A percentile compares a stretch with the other conserved stretches of the same genome.
phyloP scores from a whole-genome alignment of 1,140 invertebrate genomes.

The Zaprionus tsacasi region DNA sequence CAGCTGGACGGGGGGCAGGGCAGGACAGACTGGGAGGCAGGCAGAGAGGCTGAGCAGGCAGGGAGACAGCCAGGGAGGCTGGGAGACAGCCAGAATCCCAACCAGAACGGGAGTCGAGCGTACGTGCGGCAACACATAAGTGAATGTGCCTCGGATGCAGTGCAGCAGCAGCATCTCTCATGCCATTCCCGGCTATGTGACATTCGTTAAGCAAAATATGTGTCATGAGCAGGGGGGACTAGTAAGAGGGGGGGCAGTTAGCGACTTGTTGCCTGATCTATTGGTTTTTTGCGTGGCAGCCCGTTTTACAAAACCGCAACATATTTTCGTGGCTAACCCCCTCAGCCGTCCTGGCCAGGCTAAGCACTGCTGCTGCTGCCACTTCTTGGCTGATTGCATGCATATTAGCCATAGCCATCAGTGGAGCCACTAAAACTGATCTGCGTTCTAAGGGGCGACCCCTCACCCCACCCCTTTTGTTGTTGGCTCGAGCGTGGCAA shows the following conservation, averaged over 20 bases:
- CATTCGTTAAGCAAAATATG: conserved; percentile 80
- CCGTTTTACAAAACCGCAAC: conserved; percentile 65
- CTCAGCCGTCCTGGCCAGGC: too few relatives aligned
- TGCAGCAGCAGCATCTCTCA: conserved; percentile 33
- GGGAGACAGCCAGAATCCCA: conserved; percentile 18
- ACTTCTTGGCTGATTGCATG: conserved; percentile 62
- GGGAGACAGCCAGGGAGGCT: neutral
- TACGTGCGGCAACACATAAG: conserved; percentile 57
- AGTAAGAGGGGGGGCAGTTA: conserved; percentile 6
- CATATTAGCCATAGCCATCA: conserved; percentile 75
- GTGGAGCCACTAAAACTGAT: conserved; percentile 46
- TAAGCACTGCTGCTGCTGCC: too few relatives aligned
- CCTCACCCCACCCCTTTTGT: too few relatives aligned
- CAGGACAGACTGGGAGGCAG: neutral
- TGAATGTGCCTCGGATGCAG: conserved; percentile 44
- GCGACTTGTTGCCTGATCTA: conserved; percentile 67
- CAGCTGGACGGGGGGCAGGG: too few relatives aligned
- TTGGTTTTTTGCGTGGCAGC: conserved; percentile 76
- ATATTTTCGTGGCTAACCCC: conserved; percentile 63
- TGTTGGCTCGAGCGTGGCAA: conserved; percentile 54
- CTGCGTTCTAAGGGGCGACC: conserved; percentile 61
- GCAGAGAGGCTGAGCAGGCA: conserved; percentile 19
- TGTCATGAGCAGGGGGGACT: conserved; percentile 53
- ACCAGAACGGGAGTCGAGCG: conserved; percentile 8
- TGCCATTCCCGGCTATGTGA: conserved; percentile 58